Evolutionary conservation across 1,140 invertebrate genomes (phyloP), one percentile per base, ranked within the genome.

Genomic region (Metaphire vulgaris): DNA sequence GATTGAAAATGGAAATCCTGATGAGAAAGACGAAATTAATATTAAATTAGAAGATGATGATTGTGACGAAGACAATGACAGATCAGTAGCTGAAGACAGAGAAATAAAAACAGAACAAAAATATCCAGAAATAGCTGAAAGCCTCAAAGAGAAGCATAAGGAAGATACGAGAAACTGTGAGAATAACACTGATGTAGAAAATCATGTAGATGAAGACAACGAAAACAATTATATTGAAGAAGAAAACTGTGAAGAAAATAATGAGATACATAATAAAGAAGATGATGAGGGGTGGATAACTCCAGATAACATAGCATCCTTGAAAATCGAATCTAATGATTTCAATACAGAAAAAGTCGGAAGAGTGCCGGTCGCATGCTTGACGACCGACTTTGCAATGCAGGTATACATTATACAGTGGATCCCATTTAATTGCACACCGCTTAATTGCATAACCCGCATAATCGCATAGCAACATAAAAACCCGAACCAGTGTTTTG

Each of bases 371-470:
- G 94, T 99, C 64, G 95, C 93, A 0, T 98, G 96, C 84, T 90
- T 98, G 74, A 97, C 95, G 29, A 94, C 92, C 72, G 97, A 99
- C 87, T 99, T 96, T 90, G 93, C 96, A 0, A 93, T 99, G 89
- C 96, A 91, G 87, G 89, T 90, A 84, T 79, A n/a, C n/a, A n/a
- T n/a, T n/a, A n/a, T n/a, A n/a, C n/a, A n/a, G n/a, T n/a, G n/a
- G n/a, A n/a, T n/a, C n/a, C n/a, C n/a, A n/a, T n/a, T n/a, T n/a
- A n/a, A n/a, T n/a, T n/a, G n/a, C n/a, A n/a, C n/a, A n/a, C n/a
- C n/a, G n/a, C n/a, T n/a, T n/a, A n/a, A n/a, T n/a, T n/a, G n/a
- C n/a, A n/a, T n/a, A n/a, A n/a, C n/a, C n/a, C n/a, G n/a, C n/a
- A n/a, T n/a, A n/a, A n/a, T n/a, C n/a, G n/a, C n/a, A n/a, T n/a